Base-by-base conservation (phyloP, 2,113 vertebrate species). In the Crypturellus undulatus region DNA sequence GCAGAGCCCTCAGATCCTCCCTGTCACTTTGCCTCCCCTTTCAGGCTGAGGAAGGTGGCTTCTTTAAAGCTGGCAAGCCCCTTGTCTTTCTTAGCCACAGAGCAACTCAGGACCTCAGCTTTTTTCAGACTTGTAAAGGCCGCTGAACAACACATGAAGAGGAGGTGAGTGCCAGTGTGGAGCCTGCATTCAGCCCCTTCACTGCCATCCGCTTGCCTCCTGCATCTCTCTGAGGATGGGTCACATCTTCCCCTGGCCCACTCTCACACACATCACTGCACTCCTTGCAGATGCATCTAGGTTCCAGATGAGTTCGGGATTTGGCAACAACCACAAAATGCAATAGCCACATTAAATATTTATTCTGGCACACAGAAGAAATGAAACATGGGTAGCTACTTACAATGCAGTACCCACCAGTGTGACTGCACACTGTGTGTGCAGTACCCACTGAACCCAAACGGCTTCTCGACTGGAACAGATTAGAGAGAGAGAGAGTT, bases 81-180 rank as follows among this genome's bases (percentile, higher is more conserved):
- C 16, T 81, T 91, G 6, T 32, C 52, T 34, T 88, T 30, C 10
- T 38, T 43, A 4, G 56, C 36, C 14, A 86, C 30, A 0, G 9
- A 76, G 56, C 84, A 96, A 70, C 96, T 69, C 77, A 97, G 5
- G 58, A 8, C 88, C 68, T 97, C 87, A 6, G 92, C 96, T 40
- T 96, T 94, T 3, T 91, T 93, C 79, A 97, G 54, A 34, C 96
- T 92, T 1, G 40, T 30, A n/a, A 97, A 96, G 0, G 97, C 96
- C 97, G 97, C 38, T 51, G 70, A 63, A 54, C 16, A 56, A 51
- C 67, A 40, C 15, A 89, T 8, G 42, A 68, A 12, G 26, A n/a
- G 49, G 10, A 15, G 45, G 58, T 80, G n/a, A 89, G 32, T 24
- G 2, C 36, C 32, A 20, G 16, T 43, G 36, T 34, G 9, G 12